Base-by-base conservation (phyloP, 2,888 invertebrate species). In the Sclerodermus sp. region DNA sequence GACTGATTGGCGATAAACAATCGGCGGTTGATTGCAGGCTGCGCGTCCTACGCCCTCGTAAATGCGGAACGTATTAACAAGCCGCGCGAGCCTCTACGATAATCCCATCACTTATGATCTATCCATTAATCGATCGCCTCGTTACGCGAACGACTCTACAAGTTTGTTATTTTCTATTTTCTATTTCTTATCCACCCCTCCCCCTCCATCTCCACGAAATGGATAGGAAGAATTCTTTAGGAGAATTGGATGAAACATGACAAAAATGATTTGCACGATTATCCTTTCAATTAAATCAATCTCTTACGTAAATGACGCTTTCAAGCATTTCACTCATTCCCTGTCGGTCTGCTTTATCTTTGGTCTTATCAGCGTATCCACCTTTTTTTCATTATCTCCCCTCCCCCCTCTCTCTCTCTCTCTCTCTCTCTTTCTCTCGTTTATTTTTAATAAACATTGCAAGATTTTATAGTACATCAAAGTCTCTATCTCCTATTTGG, bases 1-100 rank as follows among this genome's bases (percentile, higher is more conserved):
- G 59, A 58, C 61, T 61, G 67, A 60, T 61, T 53, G 55, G 49
- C 60, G 64, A 59, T 66, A 66, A 68, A 70, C 68, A 68, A 70
- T 69, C 65, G 64, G 46, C 56, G 48, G 60, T 63, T 68, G 65
- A 70, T 68, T 67, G 62, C 62, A 53, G 52, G 46, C 57, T 51
- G 52, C 49, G 39, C 55, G 51, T 51, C 54, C 51, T 53, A 34
- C 13, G 34, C 53, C 55, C 59, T 42, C 58, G 61, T 58, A 61
- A 62, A 62, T 57, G 49, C 51, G 55, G 49, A 49, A 52, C 61
- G 53, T 57, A 59, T 62, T 61, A 61, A 59, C 57, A 51, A 59
- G 55, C 51, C 49, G 36, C 52, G 53, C 41, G 51, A 47, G 47
- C 47, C 45, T 43, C 37, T 18, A 55, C 53, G 40, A 48, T 61